Evolutionary conservation across 2,888 invertebrate species (phyloP), one percentile per base, ranked within the genome.

Genomic region (Orthosia incerta): DNA sequence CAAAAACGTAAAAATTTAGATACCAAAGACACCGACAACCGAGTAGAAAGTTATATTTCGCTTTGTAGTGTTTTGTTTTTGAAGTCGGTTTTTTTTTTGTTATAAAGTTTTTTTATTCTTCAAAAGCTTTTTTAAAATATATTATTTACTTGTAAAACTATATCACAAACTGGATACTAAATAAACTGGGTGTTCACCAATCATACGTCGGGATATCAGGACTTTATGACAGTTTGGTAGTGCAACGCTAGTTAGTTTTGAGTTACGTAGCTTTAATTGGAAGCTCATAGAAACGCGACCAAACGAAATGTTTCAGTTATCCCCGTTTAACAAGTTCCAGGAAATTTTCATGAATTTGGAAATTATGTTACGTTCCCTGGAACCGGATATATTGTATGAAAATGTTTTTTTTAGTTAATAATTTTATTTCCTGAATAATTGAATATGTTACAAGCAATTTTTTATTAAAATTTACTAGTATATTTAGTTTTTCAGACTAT

Each of bases 191-290:
- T 74, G 18, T 23, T 53, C 56, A 16, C 18, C 50, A 23, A 71
- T 50, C n/a, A 50, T 13, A 50, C 50, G 50, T 9, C 48, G 20
- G 26, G 9, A 11, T 5, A 39, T 18, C 23, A 46, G 51, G 18
- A 57, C 23, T 71, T 57, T n/a, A 31, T 71, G 50, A 15, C 15
- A 57, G 61, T 62, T 57, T 0, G 26, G 16, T 60, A 20, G 23
- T 23, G 15, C 23, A n/a, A 13, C 45, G 50, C n/a, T 56, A 79
- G 73, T 57, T 75, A 73, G 80, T 80, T 57, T 62, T 31, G 46
- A 80, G 74, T 79, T 73, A 74, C 62, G 26, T 13, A 7, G 57
- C 3, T 57, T 62, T 80, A 80, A 62, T 80, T 80, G 57, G 56
- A 62, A 53, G 62, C 76, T 59, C 57, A 51, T 48, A 57, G 61